Evolutionary conservation across 2,888 invertebrate species (phyloP).

Genomic region (Megamerina dolium): DNA sequence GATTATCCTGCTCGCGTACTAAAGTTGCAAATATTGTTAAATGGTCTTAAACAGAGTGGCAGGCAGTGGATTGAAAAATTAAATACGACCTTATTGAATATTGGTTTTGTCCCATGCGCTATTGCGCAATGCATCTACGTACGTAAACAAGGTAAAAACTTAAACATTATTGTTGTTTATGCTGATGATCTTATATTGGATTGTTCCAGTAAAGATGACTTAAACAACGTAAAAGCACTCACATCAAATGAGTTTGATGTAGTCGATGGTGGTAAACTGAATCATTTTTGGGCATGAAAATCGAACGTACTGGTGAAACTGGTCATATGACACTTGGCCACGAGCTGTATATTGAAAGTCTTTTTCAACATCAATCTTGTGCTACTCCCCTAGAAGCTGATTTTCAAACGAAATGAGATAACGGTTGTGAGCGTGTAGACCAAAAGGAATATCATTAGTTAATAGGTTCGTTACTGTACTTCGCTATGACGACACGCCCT

Average conservation of each 20-base stretch:
- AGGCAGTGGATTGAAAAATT: conserved; percentile 22
- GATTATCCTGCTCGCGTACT: conserved; percentile 18
- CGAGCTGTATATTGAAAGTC: conserved; percentile 7
- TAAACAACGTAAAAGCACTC: conserved; percentile 7
- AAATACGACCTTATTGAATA: conserved; percentile 11
- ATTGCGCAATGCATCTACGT: conserved; percentile 20
- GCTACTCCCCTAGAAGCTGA: conserved; percentile 12
- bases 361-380: conserved; percentile 2
- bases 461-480: conserved; percentile 10
- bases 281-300: conserved; percentile 17
- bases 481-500: conserved; percentile 10
- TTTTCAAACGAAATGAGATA: conserved; percentile 9
- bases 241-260: conserved; percentile 9
- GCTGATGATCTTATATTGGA: too few relatives aligned
- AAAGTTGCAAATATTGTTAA: conserved; percentile 22
- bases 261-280: conserved; percentile 11
- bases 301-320: conserved; percentile 11
- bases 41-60: conserved; percentile 25
- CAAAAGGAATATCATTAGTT: conserved; percentile 7
- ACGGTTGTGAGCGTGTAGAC: conserved; percentile 9
- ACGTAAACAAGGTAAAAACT: conserved; percentile 12
- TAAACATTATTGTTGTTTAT: too few relatives aligned
- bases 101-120: conserved; percentile 19
- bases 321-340: conserved; percentile 11
- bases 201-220: neutral